A percentile compares a stretch with the other conserved stretches of the same genome.
These are phyloP conservation scores for Hypercompe scribonia DNA, from an alignment of 2,888 invertebrate genomes.

Conservation along the genomic window DNA sequence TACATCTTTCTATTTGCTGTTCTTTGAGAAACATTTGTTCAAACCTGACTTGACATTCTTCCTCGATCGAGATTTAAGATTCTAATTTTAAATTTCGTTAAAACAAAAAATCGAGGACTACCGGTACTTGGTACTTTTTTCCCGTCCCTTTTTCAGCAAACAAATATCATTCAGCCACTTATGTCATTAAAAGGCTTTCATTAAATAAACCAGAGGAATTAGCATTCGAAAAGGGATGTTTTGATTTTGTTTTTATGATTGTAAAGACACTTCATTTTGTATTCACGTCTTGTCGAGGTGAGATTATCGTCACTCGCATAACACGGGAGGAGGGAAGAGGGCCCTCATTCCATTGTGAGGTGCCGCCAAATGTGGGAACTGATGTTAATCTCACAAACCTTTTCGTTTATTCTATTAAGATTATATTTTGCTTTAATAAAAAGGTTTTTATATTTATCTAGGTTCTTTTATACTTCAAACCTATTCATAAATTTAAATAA, in stretches of 20 bases:
- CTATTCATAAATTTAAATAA: not conserved
- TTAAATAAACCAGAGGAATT: slow-evolving; percentile 52
- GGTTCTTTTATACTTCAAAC: slow-evolving; percentile 2
- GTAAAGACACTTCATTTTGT: slow-evolving; percentile 49
- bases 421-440: slow-evolving; percentile 43
- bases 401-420: slow-evolving; percentile 62
- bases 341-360: slow-evolving; percentile 55
- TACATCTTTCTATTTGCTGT: not conserved
- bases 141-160: slow-evolving; percentile 31
- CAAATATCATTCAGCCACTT: slow-evolving; percentile 67
- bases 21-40: not conserved
- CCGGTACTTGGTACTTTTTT: slow-evolving; percentile 11
- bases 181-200: slow-evolving; percentile 61
- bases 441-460: not conserved
- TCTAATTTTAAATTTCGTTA: not conserved
- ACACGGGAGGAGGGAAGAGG: slow-evolving; percentile 59
- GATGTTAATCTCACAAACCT: slow-evolving; percentile 64
- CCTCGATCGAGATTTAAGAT: not conserved
- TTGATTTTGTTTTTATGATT: slow-evolving; percentile 43
- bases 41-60: not conserved
- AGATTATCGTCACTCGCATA: slow-evolving; percentile 75
- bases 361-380: slow-evolving; percentile 70
- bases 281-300: slow-evolving; percentile 64
- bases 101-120: not conserved
- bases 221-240: slow-evolving; percentile 50